Evolutionary conservation across 2,113 vertebrate species (phyloP), one percentile per base, ranked within the genome.

Genomic region (Caracal caracal): DNA sequence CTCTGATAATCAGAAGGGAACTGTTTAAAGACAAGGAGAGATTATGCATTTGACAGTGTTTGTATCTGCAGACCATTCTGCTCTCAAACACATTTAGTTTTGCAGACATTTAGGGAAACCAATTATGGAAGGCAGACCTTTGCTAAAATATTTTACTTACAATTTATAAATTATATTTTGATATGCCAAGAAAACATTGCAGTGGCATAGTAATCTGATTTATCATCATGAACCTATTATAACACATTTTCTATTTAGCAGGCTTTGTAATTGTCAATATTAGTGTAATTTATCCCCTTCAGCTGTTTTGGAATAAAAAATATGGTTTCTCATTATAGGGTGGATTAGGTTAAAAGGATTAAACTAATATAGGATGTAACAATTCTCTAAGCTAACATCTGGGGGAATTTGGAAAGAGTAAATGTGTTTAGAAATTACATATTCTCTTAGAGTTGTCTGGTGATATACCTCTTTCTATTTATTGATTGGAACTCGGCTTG

Each of bases 321-420:
- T 95, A 80, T 82, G 65, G 19, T 92, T 96, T 85, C 73, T 88
- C 93, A 97, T 97, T 97, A 91, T 56, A 95, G 76, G 59, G 84
- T 93, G 71, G 87, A 96, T 81, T 94, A 97, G 68, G 49, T 97
- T 97, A 95, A 97, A 94, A 96, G 88, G 80, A 91, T 96, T 97
- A 73, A 95, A 59, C 87, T 96, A 96, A 65, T 89, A 92, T 56
- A 90, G n/a, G 85, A 73, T 89, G 26, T 88, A 89, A 63, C 82
- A 94, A 79, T 96, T 84, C 47, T 95, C 63, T 88, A 96, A 84
- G 26, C 87, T 97, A 88, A 82, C 66, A 87, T 78, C 33, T 89
- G 56, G 87, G 71, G 19, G 40, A 89, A 65, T 94, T 84, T 96
- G 28, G 81, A 93, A 95, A 66, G 33, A 83, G 33, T 66, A 43